Evolutionary conservation across 2,797 vertebrate genomes (phyloP).

Genomic region (Phataginus tetradactyla): DNA sequence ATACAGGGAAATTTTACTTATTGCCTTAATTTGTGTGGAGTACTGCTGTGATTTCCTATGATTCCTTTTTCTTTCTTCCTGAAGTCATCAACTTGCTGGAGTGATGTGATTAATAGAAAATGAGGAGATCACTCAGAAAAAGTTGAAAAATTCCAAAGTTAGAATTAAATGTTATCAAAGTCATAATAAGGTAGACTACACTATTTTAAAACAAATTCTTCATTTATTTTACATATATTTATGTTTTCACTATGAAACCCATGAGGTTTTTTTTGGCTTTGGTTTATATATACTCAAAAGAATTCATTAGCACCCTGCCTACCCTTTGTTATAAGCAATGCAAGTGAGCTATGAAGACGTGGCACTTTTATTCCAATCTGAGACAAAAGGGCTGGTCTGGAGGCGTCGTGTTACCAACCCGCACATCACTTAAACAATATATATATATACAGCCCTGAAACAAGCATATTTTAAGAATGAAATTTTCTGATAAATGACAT

Average conservation of each 20-base stretch:
- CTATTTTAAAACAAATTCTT: background rate
- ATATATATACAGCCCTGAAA: background rate
- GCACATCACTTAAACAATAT: background rate
- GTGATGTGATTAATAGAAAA: background rate
- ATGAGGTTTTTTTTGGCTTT: background rate
- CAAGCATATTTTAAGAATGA: background rate
- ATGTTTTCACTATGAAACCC: background rate
- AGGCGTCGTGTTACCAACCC: background rate
- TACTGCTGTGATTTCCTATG: background rate
- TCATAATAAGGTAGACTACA: background rate
- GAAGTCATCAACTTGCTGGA: background rate
- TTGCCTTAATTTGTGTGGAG: background rate
- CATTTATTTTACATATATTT: background rate
- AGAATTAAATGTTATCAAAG: conserved; percentile 7
- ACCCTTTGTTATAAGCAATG: background rate
- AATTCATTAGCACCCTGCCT: background rate
- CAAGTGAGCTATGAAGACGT: background rate
- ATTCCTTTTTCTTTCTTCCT: background rate
- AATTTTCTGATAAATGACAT: background rate
- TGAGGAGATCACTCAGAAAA: background rate
- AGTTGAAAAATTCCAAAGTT: background rate
- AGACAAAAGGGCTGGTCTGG: background rate
- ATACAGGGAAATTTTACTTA: background rate
- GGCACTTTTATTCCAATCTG: background rate
- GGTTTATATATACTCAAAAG: background rate